Conservation (phyloP, 2,888 invertebrate species). For the Drosophila anomelani region DNA sequence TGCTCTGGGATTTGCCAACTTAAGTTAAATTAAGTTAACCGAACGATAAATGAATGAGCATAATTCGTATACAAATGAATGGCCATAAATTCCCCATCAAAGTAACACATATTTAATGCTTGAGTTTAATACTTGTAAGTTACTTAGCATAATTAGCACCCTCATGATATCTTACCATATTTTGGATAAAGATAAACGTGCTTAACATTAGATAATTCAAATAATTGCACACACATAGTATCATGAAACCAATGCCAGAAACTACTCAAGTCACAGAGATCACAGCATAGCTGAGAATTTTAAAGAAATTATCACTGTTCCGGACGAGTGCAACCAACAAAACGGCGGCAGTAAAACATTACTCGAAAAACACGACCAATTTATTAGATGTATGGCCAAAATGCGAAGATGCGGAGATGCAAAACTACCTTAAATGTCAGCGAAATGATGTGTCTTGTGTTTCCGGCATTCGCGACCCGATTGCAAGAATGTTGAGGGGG, state of each 20-base stretch:
- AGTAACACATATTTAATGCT: background rate
- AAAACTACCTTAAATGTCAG: conserved; percentile 23
- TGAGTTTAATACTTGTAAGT: background rate
- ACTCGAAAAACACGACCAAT: conserved; percentile 29
- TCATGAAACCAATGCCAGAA: background rate
- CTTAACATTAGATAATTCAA: no score
- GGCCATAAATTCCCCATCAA: background rate
- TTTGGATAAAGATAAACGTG: background rate
- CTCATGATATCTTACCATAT: background rate
- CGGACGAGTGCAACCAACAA: conserved; percentile 45
- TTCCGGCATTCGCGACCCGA: conserved; percentile 29
- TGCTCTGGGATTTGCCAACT: conserved; percentile 13
- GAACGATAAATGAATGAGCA: conserved; percentile 9
- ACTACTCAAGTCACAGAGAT: conserved; percentile 8
- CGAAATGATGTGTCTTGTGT: conserved; percentile 18
- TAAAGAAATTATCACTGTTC: conserved; percentile 71
- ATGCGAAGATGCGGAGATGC: conserved; percentile 16
- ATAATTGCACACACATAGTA: no score
- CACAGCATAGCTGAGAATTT: conserved; percentile 33
- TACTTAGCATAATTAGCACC: background rate
- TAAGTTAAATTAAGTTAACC: background rate
- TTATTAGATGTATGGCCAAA: conserved; percentile 21
- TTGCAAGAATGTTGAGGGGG: conserved; percentile 11
- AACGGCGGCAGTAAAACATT: conserved; percentile 15
- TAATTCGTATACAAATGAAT: background rate